phyloP scores from a whole-genome alignment of 1,140 invertebrate species.

The Coptotermes formosanus region DNA sequence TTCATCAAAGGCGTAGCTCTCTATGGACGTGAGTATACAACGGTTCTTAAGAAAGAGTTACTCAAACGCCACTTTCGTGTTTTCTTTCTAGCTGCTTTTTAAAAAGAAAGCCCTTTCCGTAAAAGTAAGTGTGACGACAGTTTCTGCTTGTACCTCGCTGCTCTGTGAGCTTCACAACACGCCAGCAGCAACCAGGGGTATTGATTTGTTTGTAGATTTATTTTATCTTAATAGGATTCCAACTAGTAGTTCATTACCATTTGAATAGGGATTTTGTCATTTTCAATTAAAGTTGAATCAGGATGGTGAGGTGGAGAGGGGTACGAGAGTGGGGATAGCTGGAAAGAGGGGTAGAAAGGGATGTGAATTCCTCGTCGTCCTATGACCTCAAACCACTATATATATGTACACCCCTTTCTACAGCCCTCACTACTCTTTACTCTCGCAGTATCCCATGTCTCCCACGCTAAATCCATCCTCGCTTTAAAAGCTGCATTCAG shows the following conservation, averaged over 20 bases:
- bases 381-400: conserved; percentile 17
- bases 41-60: background rate
- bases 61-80: background rate
- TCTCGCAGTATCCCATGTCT: background rate
- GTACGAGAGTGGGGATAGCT: background rate
- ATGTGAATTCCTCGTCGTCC: conserved; percentile 23
- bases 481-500: background rate
- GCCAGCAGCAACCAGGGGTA: background rate
- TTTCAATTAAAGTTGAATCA: conserved; percentile 37
- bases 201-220: conserved; percentile 38
- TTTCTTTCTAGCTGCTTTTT: background rate
- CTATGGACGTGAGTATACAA: background rate
- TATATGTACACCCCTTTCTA: background rate
- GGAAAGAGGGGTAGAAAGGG: background rate
- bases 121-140: background rate
- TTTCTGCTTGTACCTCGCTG: background rate
- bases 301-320: background rate
- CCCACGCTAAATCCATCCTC: conserved; percentile 13
- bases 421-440: background rate
- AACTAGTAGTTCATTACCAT: conserved; percentile 36
- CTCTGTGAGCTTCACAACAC: background rate
- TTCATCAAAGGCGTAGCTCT: too few species aligned
- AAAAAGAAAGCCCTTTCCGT: background rate
- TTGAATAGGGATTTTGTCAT: conserved; percentile 37
- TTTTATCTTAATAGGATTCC: conserved; percentile 37